Evolutionary conservation across 2,113 vertebrate species (phyloP).

Genomic region (Colistium nudipinnis): DNA sequence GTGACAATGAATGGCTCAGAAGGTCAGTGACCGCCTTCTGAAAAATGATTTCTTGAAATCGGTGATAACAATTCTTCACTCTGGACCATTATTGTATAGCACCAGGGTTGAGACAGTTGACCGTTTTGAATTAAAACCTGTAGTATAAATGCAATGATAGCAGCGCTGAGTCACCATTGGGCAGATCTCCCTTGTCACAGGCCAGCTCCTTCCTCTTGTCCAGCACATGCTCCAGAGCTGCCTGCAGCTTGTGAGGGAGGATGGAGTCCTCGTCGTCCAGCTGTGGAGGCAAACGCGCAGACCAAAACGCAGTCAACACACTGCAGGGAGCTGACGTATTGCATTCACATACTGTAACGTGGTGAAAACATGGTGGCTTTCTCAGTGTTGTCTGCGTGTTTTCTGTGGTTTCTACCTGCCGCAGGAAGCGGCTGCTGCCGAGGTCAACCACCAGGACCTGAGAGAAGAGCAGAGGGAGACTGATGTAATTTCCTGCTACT

Average conservation of each 20-base stretch:
- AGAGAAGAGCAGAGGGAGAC: conserved; percentile 48
- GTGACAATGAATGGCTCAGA: background rate
- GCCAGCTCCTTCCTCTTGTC: conserved; percentile 92
- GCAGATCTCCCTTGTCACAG: conserved; percentile 84
- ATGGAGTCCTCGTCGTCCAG: conserved; percentile 97
- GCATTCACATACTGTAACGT: background rate
- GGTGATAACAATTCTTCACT: background rate
- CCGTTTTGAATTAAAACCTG: background rate
- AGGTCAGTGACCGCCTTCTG: background rate
- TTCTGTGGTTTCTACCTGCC: conserved; percentile 85
- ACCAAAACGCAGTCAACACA: conserved; percentile 3
- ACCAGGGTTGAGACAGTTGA: background rate
- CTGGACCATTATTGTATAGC: background rate
- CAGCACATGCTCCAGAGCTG: conserved; percentile 90
- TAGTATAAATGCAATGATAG: background rate
- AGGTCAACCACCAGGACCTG: conserved; percentile 97
- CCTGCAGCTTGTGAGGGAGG: conserved; percentile 94
- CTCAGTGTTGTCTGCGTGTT: background rate
- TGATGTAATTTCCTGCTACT: conserved; percentile 73
- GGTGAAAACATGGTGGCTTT: background rate
- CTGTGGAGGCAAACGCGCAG: conserved; percentile 68
- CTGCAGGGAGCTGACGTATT: background rate
- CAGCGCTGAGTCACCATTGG: conserved; percentile 71
- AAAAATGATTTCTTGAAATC: background rate
- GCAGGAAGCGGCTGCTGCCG: conserved; percentile 91